These are phyloP conservation scores for Idaea dimidiata DNA, from an alignment of 2,888 invertebrate genomes.

Conservation along the genomic window DNA sequence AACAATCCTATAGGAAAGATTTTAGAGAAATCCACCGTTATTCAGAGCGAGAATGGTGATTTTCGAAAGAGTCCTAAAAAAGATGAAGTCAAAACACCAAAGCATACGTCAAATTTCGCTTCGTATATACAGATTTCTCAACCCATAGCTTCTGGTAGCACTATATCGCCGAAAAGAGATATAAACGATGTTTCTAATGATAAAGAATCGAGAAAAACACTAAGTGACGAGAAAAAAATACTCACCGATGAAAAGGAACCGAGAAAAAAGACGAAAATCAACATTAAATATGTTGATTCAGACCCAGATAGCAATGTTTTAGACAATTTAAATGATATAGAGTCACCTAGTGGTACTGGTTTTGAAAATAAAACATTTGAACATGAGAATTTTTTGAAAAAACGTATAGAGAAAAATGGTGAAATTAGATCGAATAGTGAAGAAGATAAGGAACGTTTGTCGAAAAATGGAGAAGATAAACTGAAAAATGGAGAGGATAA, in stretches of 20 bases:
- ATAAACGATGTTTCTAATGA: constrained; percentile 45
- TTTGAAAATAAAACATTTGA: constrained; percentile 75
- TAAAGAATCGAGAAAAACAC: constrained; percentile 46
- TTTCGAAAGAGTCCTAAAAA: constrained; percentile 15
- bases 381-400: constrained; percentile 72
- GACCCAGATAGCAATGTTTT: constrained; percentile 60
- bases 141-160: constrained; percentile 64
- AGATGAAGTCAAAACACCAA: constrained; percentile 66
- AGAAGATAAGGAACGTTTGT: constrained; percentile 50
- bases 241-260: constrained; percentile 37
- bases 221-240: constrained; percentile 42
- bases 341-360: constrained; percentile 73
- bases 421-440: constrained; percentile 46
- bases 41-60: constrained; percentile 71
- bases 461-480: constrained; percentile 10
- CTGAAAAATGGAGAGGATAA: constrained; percentile 36
- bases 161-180: constrained; percentile 50
- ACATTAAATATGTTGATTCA: constrained; percentile 65
- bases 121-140: constrained; percentile 82
- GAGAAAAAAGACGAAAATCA: constrained; percentile 33
- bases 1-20: constrained; percentile 78
- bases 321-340: constrained; percentile 57
- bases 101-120: constrained; percentile 82
- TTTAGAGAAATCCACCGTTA: constrained; percentile 75
- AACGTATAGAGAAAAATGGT: constrained; percentile 61